Base-by-base conservation (phyloP, 2,797 vertebrate species). In the Heterohyrax brucei region DNA sequence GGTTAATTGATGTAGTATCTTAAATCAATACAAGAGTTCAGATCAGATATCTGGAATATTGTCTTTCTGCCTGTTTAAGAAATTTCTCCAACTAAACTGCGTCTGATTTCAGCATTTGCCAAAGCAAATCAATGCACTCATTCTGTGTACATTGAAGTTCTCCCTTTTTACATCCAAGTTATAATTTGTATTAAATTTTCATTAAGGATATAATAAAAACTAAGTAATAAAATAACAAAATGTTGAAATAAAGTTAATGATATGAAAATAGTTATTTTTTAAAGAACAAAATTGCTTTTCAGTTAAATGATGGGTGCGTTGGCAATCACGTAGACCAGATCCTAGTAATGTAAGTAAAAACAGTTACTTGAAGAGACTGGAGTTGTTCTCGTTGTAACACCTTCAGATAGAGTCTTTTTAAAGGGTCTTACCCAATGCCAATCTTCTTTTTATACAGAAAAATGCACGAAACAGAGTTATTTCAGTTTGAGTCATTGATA, bases 1-100 rank as follows among this genome's bases (percentile, higher is more conserved):
- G 59, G 33, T 68, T 89, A 89, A 94, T 59, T 92, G 72, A 75
- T n/a, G 94, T 92, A 46, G 22, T 73, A 56, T 86, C 33, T 89
- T 56, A 91, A 83, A 83, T 95, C 81, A 75, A 92, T 68, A 91
- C 62, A 30, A 92, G 88, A 78, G 86, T 95, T 95, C 66, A 72
- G 56, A 92, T 89, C 9, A 53, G 22, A 61, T 85, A 21, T 44
- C 48, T 91, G 62, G 10, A 85, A 61, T 91, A 73, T 59, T 50
- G n/a, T 80, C 19, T 50, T 81, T 87, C 26, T 85, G 26, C 8
- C 21, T 50, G 2, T 85, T 14, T 30, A 30, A 86, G 62, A 7
- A 91, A 89, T 89, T 50, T 79, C 26, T 97, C 70, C 22, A 5
- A 56, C 56, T 56, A 48, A 87, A 70, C 70, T 90, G 14, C 7